Conservation (phyloP, 1,140 invertebrate species). For the Papilio polytes region DNA sequence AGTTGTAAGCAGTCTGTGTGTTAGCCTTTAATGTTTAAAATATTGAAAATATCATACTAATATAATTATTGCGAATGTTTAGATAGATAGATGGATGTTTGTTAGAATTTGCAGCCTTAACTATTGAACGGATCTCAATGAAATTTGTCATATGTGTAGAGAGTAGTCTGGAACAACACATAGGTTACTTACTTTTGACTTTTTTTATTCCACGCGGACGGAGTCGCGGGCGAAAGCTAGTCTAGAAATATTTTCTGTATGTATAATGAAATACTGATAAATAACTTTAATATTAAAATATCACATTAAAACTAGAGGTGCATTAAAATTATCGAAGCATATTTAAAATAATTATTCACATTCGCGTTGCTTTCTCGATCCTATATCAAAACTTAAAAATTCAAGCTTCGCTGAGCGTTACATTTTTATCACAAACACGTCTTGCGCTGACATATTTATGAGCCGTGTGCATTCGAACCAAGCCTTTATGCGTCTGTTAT, state of each 20-base stretch:
- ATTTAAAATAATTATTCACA: conserved; percentile 26
- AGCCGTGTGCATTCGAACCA: conserved; percentile 33
- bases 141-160: too few species aligned
- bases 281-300: not conserved
- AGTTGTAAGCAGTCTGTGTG: too few species aligned
- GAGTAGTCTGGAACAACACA: too few species aligned
- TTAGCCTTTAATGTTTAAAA: too few species aligned
- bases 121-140: too few species aligned
- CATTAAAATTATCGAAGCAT: conserved; percentile 7
- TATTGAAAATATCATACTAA: too few species aligned
- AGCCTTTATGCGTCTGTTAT: conserved; percentile 21
- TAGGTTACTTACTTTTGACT: too few species aligned
- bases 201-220: too few species aligned
- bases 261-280: not conserved
- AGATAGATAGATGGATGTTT: too few species aligned
- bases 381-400: conserved; percentile 32
- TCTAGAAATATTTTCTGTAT: not conserved
- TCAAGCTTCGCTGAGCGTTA: conserved; percentile 22
- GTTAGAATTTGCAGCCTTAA: too few species aligned
- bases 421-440: conserved; percentile 36
- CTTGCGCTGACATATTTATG: conserved; percentile 38
- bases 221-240: too few species aligned
- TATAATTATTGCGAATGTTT: too few species aligned
- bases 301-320: not conserved
- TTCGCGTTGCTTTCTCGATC: conserved; percentile 5